Evolutionary conservation across 2,888 invertebrate species (phyloP).

Genomic region (Drosophila picticornis): DNA sequence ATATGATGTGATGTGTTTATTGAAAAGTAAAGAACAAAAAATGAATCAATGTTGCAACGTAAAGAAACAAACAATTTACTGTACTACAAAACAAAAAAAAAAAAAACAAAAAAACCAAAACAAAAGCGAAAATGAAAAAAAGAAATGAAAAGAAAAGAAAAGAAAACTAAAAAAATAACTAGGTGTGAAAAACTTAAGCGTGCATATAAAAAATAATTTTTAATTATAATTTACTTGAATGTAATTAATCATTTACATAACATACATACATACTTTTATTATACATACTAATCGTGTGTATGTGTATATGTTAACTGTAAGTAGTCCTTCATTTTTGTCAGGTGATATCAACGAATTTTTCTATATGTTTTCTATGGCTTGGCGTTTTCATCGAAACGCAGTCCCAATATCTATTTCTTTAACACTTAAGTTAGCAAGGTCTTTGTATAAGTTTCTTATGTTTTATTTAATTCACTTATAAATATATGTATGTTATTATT

Average conservation of each 20-base stretch:
- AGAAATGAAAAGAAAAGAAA: constrained; percentile 14
- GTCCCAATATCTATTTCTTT: constrained; percentile 40
- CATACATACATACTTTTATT: constrained; percentile 28
- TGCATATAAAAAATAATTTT: constrained; percentile 49
- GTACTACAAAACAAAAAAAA: constrained; percentile 41
- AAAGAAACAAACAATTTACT: constrained; percentile 59
- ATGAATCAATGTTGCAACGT: constrained; percentile 65
- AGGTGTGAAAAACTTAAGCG: constrained; percentile 57
- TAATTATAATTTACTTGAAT: constrained; percentile 47
- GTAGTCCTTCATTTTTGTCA: constrained; percentile 74
- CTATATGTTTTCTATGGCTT: constrained; percentile 49
- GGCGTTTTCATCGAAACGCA: constrained; percentile 5
- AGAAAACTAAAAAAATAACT: constrained; percentile 49
- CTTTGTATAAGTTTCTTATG: constrained; percentile 16
- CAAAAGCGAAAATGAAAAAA: not conserved
- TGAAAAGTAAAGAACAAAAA: constrained; percentile 73
- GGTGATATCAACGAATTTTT: constrained; percentile 82
- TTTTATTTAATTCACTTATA: constrained; percentile 14
- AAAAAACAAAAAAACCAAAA: constrained; percentile 28
- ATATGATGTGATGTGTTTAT: constrained; percentile 82
- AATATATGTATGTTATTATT: constrained; percentile 25
- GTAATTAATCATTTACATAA: constrained; percentile 34
- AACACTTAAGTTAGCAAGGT: constrained; percentile 32
- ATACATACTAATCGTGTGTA: constrained; percentile 23
- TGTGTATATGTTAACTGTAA: constrained; percentile 52